Evolutionary conservation across 2,888 invertebrate genomes (phyloP).

Genomic region (Hoplodrina ambigua): DNA sequence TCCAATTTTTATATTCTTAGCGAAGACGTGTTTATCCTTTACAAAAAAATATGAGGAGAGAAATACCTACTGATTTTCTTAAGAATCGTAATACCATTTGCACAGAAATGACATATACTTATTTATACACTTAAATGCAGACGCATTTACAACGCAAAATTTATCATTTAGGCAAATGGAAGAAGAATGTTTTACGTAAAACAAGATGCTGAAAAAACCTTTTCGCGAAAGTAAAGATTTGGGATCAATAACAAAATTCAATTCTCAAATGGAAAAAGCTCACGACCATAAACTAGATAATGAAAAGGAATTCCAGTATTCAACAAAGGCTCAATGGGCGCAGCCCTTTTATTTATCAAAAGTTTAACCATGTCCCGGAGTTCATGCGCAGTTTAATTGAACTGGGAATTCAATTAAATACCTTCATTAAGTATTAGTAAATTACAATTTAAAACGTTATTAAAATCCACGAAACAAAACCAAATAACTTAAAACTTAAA

Average conservation of each 20-base stretch:
- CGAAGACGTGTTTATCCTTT: slow-evolving; percentile 55
- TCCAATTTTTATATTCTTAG: slow-evolving; percentile 60
- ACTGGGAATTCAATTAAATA: slow-evolving; percentile 71
- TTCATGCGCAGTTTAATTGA: slow-evolving; percentile 65
- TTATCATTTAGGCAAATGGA: slow-evolving; percentile 21
- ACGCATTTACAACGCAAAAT: slow-evolving; percentile 26
- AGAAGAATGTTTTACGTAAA: not conserved
- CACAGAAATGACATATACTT: not conserved
- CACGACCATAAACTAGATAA: slow-evolving; percentile 63
- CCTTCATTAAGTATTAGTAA: not conserved
- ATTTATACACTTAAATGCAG: slow-evolving; percentile 2
- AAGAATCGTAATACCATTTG: slow-evolving; percentile 33
- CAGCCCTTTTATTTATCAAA: slow-evolving; percentile 64
- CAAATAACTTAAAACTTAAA: not conserved
- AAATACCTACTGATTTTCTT: slow-evolving; percentile 37
- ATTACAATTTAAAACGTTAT: not conserved
- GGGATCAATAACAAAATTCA: slow-evolving; percentile 61
- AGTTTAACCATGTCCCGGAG: slow-evolving; percentile 65
- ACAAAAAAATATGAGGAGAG: slow-evolving; percentile 45
- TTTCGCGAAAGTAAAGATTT: slow-evolving; percentile 45
- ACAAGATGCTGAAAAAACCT: slow-evolving; percentile 18
- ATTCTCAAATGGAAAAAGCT: slow-evolving; percentile 65
- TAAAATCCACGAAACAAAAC: slow-evolving; percentile 52
- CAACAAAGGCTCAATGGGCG: slow-evolving; percentile 54
- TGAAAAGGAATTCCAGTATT: slow-evolving; percentile 68